Percentiles rank a stretch among this genome's conserved stretches.
Conservation (phyloP, 2,113 vertebrate genomes). For the Ramphastos sulfuratus region DNA sequence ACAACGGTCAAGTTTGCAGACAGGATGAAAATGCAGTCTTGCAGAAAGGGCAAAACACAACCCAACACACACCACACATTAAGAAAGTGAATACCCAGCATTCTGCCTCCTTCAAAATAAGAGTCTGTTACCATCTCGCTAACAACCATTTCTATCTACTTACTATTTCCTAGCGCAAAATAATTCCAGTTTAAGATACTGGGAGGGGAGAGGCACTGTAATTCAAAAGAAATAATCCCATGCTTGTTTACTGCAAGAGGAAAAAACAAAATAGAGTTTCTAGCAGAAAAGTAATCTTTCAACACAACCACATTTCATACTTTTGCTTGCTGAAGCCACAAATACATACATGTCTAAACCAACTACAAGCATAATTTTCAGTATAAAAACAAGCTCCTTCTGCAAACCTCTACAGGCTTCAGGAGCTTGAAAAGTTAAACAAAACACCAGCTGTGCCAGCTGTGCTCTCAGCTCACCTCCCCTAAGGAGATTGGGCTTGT, state of each 20-base stretch:
- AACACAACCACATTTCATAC: not conserved
- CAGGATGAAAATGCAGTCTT: not conserved
- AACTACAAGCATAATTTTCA: not conserved
- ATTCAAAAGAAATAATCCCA: not conserved
- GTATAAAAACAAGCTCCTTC: not conserved
- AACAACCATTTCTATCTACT: not conserved
- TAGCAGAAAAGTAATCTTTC: not conserved
- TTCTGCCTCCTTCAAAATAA: not conserved
- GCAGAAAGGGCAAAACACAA: not conserved
- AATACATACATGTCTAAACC: not conserved
- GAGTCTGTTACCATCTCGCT: not conserved
- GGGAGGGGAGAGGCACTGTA: not conserved
- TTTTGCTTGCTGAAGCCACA: not conserved
- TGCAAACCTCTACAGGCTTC: not conserved
- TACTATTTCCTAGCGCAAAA: not conserved
- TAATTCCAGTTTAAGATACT: not conserved
- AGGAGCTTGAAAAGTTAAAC: not conserved
- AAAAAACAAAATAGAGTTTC: not conserved
- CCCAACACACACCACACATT: no score
- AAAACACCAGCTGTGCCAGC: not conserved
- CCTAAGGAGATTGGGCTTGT: not conserved
- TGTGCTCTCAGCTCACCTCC: not conserved
- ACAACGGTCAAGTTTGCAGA: not conserved
- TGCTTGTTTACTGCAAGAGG: not conserved
- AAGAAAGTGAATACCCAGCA: not conserved